phyloP scores from a whole-genome alignment of 2,113 vertebrate species.

The Tachysurus vachellii region DNA sequence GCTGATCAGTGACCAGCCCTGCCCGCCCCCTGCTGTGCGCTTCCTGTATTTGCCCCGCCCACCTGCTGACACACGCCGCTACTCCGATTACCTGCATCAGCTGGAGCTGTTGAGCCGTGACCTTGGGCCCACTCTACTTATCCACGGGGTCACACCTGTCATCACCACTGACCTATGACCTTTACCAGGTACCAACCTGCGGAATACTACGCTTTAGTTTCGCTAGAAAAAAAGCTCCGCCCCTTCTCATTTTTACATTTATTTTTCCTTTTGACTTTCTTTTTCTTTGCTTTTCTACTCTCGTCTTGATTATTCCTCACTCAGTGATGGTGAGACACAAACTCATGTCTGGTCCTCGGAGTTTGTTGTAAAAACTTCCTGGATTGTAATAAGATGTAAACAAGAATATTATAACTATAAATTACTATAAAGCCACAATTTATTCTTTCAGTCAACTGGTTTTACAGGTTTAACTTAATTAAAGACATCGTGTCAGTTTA shows the following conservation, averaged over 20 bases:
- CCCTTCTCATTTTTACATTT: not conserved
- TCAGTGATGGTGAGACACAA: not conserved
- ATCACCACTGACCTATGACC: constrained; percentile 79
- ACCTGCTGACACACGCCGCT: constrained; percentile 81
- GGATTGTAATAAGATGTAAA: not conserved
- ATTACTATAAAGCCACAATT: not conserved
- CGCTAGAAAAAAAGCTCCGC: not conserved
- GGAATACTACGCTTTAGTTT: not conserved
- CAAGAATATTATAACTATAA: not conserved
- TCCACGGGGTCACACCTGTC: constrained; percentile 87
- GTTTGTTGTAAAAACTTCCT: not conserved
- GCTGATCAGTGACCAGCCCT: constrained; percentile 77
- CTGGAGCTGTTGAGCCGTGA: constrained; percentile 82
- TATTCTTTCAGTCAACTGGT: not conserved
- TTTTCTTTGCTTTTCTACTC: not conserved
- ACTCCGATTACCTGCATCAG: constrained; percentile 80
- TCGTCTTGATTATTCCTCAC: not conserved
- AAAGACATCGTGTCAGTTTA: not conserved
- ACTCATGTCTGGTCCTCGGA: not conserved
- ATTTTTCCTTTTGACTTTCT: not conserved
- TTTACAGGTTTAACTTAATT: not conserved
- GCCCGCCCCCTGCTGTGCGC: constrained; percentile 72
- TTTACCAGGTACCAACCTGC: not conserved
- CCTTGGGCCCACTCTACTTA: constrained; percentile 87
- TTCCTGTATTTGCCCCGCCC: constrained; percentile 88